Evolutionary conservation across 2,888 invertebrate genomes (phyloP).

Genomic region (Chalcis sispes): DNA sequence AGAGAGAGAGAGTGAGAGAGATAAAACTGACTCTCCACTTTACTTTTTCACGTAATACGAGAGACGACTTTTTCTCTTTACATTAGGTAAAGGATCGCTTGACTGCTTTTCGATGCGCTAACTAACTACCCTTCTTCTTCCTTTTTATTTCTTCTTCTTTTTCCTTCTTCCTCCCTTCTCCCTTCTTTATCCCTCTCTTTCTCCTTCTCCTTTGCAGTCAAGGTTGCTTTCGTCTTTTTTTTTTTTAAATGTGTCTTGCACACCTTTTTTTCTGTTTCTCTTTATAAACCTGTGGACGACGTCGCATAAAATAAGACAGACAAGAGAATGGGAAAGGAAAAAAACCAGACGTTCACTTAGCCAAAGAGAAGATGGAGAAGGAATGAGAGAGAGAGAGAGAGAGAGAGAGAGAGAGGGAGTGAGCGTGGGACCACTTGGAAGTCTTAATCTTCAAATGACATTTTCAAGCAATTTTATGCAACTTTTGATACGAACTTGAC

Average conservation of each 20-base stretch:
- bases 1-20: too few species aligned
- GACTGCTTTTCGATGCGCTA: constrained; percentile 25
- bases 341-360: constrained; percentile 24
- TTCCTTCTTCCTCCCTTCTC: constrained; percentile 9
- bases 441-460: constrained; percentile 45
- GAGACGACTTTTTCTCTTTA: constrained; percentile 23
- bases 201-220: background rate
- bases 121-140: background rate
- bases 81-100: too few species aligned
- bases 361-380: too few species aligned
- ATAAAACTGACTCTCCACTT: too few species aligned
- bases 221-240: too few species aligned
- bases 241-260: too few species aligned
- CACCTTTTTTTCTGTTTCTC: too few species aligned
- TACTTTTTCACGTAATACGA: background rate
- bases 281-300: too few species aligned
- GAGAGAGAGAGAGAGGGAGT: too few species aligned
- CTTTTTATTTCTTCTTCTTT: background rate
- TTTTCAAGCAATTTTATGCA: constrained; percentile 35
- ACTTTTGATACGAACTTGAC: constrained; percentile 21
- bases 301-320: constrained; percentile 12
- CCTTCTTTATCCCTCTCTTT: background rate
- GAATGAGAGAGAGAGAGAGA: too few species aligned
- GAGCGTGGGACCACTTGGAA: too few species aligned
- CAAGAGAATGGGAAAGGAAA: constrained; percentile 6